Base-by-base conservation (phyloP, 2,888 invertebrate genomes). In the Platycheirus rosarum region DNA sequence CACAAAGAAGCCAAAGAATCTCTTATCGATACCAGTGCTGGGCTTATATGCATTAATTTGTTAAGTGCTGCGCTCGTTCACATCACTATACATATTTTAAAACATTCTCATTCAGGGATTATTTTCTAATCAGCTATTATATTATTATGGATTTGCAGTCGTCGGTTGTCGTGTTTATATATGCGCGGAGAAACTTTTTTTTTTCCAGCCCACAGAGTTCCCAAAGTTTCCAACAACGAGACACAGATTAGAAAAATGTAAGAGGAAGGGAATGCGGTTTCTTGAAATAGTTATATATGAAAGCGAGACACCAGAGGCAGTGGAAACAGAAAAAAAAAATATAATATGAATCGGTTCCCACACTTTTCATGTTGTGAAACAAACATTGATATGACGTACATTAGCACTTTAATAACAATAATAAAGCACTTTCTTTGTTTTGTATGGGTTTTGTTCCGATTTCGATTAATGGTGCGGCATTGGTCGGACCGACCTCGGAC, bases 251-350 rank as follows among this genome's bases (percentile, higher is more conserved):
- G 82, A 82, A 73, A 60, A 23, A 42, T 40, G 16, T 26, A 82
- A 82, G 77, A 82, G 82, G 77, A 82, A 77, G 77, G 63, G 82
- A 77, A 66, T 82, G 76, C 55, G 80, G 80, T 77, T 80, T 82
- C 71, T 82, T 66, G 62, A 82, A 76, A 82, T 77, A 82, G 63
- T 70, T 6, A 71, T 20, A 37, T 18, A 42, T 63, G 46, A 57
- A 65, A 44, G 51, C 65, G 44, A 55, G 42, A 57, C 66, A 40
- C 23, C 37, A 49, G 57, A 60, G 42, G 66, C 49, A 57, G 37
- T 40, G 68, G 49, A 82, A 76, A n/a, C n/a, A n/a, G n/a, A n/a
- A 71, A 76, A 75, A 53, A 71, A 37, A 71, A 82, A 82, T 71
- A 66, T 63, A 68, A 71, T 42, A 63, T 42, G 20, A 77, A 73